phyloP scores from a whole-genome alignment of 2,888 invertebrate species.

The Lycocerus yunnanus region DNA sequence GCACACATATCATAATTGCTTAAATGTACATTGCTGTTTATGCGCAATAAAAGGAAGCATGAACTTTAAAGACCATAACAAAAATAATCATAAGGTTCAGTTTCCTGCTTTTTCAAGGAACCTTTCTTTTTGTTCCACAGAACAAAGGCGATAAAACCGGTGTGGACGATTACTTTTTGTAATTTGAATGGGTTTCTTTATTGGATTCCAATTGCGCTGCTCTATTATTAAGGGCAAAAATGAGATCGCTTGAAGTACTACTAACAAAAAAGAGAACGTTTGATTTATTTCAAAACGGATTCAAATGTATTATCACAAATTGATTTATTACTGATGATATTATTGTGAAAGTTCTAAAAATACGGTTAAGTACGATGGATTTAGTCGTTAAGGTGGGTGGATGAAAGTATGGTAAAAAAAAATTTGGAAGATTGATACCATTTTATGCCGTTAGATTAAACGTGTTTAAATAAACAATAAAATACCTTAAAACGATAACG shows the following conservation, averaged over 20 bases:
- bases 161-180: background rate
- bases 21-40: background rate
- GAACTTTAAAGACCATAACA: background rate
- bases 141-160: background rate
- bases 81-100: background rate
- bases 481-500: background rate
- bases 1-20: background rate
- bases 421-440: background rate
- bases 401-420: background rate
- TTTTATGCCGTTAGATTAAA: background rate
- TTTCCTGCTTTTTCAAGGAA: background rate
- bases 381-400: background rate
- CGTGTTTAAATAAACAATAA: background rate
- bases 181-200: background rate
- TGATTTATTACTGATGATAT: background rate
- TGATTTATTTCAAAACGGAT: background rate
- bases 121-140: background rate
- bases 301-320: background rate
- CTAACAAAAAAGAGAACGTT: background rate
- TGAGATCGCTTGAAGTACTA: background rate
- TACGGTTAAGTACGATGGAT: background rate
- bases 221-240: background rate
- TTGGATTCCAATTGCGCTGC: background rate
- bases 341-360: background rate
- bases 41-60: background rate